phyloP scores from a whole-genome alignment of 92 coral and sea anemone species.

The Siderastrea radians region DNA sequence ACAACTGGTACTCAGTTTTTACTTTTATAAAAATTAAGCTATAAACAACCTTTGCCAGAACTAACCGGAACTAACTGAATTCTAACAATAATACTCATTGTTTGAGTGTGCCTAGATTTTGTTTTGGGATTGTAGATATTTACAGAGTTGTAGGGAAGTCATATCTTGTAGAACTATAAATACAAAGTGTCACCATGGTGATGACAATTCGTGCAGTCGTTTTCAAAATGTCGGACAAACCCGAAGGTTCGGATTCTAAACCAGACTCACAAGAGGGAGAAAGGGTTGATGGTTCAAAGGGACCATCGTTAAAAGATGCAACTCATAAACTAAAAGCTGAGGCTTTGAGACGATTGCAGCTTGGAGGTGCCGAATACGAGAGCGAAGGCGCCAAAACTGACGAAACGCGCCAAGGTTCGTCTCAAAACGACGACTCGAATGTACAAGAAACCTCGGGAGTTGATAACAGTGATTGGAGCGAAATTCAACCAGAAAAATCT shows the following conservation, averaged over 20 bases:
- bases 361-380: constrained; percentile 78
- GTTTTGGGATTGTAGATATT: neutral
- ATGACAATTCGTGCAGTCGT: constrained; percentile 56
- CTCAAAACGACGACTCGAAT: constrained; percentile 30
- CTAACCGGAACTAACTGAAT: neutral
- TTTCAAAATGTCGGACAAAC: constrained; percentile 94
- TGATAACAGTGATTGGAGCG: constrained; percentile 9
- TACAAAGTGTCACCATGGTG: constrained; percentile 76
- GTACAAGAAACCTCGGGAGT: constrained; percentile 11
- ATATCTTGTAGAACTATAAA: constrained; percentile 24
- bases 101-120: neutral
- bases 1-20: no score
- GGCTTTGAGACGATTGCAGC: constrained; percentile 89
- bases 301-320: constrained; percentile 69
- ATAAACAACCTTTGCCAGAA: neutral
- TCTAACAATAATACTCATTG: neutral
- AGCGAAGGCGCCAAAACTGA: constrained; percentile 35
- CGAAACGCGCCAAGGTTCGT: constrained; percentile 41
- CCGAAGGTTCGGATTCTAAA: constrained; percentile 60
- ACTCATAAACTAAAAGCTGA: constrained; percentile 94
- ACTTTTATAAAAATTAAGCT: no score
- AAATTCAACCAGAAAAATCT: constrained; percentile 27
- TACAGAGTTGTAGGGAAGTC: constrained; percentile 34
- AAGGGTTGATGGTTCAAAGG: constrained; percentile 36
- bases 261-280: constrained; percentile 60